Conservation (phyloP, 2,888 invertebrate genomes). For the Stenurella melanura region DNA sequence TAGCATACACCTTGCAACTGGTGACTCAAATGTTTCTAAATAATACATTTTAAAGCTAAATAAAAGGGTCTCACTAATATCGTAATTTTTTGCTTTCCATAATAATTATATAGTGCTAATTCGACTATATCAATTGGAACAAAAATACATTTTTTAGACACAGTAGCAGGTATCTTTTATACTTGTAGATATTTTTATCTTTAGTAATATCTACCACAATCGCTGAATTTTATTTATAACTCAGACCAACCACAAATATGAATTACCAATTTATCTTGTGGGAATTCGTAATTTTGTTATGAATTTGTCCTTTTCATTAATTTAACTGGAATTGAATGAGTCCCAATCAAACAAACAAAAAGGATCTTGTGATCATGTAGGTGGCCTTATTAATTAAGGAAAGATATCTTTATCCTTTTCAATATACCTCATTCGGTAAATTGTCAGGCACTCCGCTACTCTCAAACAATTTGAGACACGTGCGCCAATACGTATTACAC, state of each 20-base stretch:
- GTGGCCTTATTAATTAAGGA: slow-evolving; percentile 41
- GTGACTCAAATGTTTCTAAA: too few species aligned
- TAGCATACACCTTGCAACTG: too few species aligned
- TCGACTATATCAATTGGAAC: too few species aligned
- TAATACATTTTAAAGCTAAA: too few species aligned
- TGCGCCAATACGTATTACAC: slow-evolving; percentile 7
- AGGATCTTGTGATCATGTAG: slow-evolving; percentile 38
- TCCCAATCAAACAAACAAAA: slow-evolving; percentile 45
- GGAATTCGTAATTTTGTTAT: slow-evolving; percentile 42
- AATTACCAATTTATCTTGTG: slow-evolving; percentile 35
- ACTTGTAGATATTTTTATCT: too few species aligned
- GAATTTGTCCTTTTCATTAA: slow-evolving; percentile 48
- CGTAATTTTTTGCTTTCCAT: too few species aligned
- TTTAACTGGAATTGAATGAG: slow-evolving; percentile 46
- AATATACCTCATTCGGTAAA: slow-evolving; percentile 32
- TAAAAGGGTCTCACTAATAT: too few species aligned
- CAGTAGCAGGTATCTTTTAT: too few species aligned
- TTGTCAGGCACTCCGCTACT: slow-evolving; percentile 10
- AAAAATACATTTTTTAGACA: too few species aligned
- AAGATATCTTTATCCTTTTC: slow-evolving; percentile 32
- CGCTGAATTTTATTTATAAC: slow-evolving; percentile 21
- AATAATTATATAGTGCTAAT: too few species aligned
- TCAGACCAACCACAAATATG: slow-evolving; percentile 11
- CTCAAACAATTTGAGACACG: slow-evolving; percentile 32
- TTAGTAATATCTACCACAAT: background rate